Base-by-base conservation (phyloP, 2,888 invertebrate species). In the Trachelus troglodyta region DNA sequence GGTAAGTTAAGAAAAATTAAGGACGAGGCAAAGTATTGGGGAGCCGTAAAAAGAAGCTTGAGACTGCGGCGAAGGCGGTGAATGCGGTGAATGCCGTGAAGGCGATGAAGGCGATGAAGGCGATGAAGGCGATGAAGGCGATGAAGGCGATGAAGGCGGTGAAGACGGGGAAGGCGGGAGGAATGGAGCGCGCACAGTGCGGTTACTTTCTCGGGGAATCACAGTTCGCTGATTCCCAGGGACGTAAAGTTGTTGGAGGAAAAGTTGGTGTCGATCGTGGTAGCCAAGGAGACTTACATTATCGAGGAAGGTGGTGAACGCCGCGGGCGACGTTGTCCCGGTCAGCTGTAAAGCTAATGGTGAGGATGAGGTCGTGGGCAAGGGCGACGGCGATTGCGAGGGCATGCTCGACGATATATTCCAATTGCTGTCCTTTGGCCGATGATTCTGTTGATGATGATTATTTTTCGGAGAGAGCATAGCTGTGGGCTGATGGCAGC, bases 391-490 rank as follows among this genome's bases (percentile, higher is more conserved):
- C 73, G 89, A 86, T 31, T 35, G 12, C 12, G 35, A 35, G 35
- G 88, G 75, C 34, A 89, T 85, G 35, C 82, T 82, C 35, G 87
- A 82, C 35, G 84, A 82, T 78, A 88, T 83, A 15, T 23, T 56
- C 56, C 56, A 56, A 56, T 9, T 56, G 56, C 56, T 9, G 56
- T 56, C 56, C 56, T 56, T 23, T 56, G 56, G 23, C 9, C 15
- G 40, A 40, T 15, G 12, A 74, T 88, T 89, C 83, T 90, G 89
- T 80, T 91, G 90, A 78, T 89, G 84, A 83, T 90, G 89, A 82
- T 90, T 90, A 83, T 90, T 87, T 83, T 91, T 91, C 77, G 90
- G 87, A 74, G 89, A 84, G 80, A 90, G 87, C 89, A 91, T 89
- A 79, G 87, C 87, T 87, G 86, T 85, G 81, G 88, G 87, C 80